phyloP scores from a whole-genome alignment of 2,888 invertebrate species.

The Acanthoscelides obtectus region DNA sequence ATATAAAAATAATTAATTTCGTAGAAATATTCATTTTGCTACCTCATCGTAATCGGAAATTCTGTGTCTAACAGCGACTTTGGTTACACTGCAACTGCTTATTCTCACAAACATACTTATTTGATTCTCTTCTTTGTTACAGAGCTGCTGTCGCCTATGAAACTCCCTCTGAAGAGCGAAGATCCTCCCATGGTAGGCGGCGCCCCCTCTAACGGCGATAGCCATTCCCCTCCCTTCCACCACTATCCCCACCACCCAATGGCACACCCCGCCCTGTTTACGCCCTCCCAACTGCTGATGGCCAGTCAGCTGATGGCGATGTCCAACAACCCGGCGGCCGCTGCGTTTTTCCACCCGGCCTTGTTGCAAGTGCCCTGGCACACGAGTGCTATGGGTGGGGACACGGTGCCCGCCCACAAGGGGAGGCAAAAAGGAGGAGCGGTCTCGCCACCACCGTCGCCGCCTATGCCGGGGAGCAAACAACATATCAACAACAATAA shows the following conservation, averaged over 20 bases:
- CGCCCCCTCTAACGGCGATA: conserved; percentile 41
- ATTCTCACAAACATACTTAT: no score
- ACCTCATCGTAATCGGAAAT: no score
- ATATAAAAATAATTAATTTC: no score
- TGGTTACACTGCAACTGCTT: no score
- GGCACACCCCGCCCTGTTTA: conserved; percentile 45
- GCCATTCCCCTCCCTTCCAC: conserved; percentile 39
- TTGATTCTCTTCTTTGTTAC: background rate
- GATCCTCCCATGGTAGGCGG: conserved; percentile 4
- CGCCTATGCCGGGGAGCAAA: conserved; percentile 34
- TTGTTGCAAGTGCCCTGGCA: conserved; percentile 55
- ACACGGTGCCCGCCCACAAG: background rate
- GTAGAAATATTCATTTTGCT: no score
- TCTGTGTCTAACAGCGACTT: no score
- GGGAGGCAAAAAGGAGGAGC: background rate
- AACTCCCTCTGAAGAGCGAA: conserved; percentile 33
- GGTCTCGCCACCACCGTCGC: conserved; percentile 42
- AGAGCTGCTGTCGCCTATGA: conserved; percentile 49
- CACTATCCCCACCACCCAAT: conserved; percentile 50
- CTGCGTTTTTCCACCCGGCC: conserved; percentile 61
- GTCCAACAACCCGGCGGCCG: conserved; percentile 54
- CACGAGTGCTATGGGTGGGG: conserved; percentile 9
- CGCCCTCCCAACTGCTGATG: conserved; percentile 50
- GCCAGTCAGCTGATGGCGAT: conserved; percentile 53
- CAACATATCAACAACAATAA: conserved; percentile 42